phyloP scores from a whole-genome alignment of 2,797 vertebrate genomes.

The Sebastiscus tertius region DNA sequence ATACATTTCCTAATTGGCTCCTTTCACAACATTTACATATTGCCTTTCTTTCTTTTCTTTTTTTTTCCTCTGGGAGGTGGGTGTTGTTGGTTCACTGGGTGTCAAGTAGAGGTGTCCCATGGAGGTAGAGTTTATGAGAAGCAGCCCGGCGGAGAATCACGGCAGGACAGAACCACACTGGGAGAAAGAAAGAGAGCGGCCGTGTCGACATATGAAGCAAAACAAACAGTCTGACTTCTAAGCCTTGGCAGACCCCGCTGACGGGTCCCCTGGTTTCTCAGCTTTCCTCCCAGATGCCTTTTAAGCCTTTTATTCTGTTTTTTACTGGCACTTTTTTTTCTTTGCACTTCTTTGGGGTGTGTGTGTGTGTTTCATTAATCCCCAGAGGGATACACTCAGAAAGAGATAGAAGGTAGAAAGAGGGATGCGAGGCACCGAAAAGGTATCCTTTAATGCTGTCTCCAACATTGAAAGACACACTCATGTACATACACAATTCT shows the following conservation, averaged over 20 bases:
- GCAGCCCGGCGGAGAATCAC: slow-evolving; percentile 22
- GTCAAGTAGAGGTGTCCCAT: slow-evolving; percentile 50
- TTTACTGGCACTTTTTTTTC: slow-evolving; percentile 66
- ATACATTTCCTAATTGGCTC: slow-evolving; percentile 82
- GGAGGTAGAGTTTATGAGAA: slow-evolving; percentile 53
- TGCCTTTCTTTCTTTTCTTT: slow-evolving; percentile 21
- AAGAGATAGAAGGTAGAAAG: slow-evolving; percentile 8
- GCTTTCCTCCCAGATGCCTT: slow-evolving; percentile 80
- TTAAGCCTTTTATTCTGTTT: slow-evolving; percentile 74
- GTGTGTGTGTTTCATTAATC: slow-evolving; percentile 49
- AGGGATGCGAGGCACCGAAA: slow-evolving; percentile 17
- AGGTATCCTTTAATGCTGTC: slow-evolving; percentile 24
- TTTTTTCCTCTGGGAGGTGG: background rate
- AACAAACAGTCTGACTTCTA: slow-evolving; percentile 77
- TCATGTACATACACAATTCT: background rate
- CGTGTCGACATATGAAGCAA: slow-evolving; percentile 73
- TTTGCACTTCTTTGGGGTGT: slow-evolving; percentile 21
- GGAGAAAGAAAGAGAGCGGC: slow-evolving; percentile 54
- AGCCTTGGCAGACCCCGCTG: slow-evolving; percentile 68
- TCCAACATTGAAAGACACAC: slow-evolving; percentile 34
- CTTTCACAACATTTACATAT: slow-evolving; percentile 85
- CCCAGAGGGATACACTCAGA: slow-evolving; percentile 31
- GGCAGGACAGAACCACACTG: slow-evolving; percentile 53
- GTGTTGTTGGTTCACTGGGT: slow-evolving; percentile 33
- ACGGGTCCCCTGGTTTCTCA: slow-evolving; percentile 74